Evolutionary conservation across 1,140 invertebrate species (phyloP), one percentile per base, ranked within the genome.

Genomic region (Scaptomyza montana): DNA sequence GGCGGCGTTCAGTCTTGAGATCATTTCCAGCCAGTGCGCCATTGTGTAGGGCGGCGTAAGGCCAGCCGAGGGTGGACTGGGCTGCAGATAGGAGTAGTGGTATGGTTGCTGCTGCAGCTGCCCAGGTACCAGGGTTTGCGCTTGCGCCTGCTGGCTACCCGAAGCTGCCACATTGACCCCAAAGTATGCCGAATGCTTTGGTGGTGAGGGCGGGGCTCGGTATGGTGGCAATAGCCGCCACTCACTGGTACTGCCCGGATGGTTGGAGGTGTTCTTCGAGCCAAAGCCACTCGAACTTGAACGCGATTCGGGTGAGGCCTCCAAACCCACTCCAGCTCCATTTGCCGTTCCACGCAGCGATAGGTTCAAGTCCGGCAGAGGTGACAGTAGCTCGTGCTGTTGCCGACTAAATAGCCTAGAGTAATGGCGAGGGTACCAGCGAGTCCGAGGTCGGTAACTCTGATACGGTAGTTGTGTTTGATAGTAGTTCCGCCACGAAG

Each of bases 211-310:
- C 13, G 95, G 94, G 3, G 96, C 95, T 43, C 95, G 94, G 57
- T 95, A 93, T 75, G 96, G 96, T 10, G 96, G 96, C 28, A 96
- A 94, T 9, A 95, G 93, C n/a, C 95, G 93, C 95, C 95, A 96
- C 80, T 96, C 95, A 45, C 94, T 95, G 49, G 95, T 94, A 55
- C 94, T 96, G 68, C 95, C 96, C 10, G 94, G 93, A 94, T 97
- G 92, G 94, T 96, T 91, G 94, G 96, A 97, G n/a, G 96, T 98
- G 92, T 98, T 98, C 89, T 97, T 97, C 79, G 97, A 98, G 13
- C 97, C 97, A 80, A 98, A 97, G 0, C 97, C 97, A 89, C 96
- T 97, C 4, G 96, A 96, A 87, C 96, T 97, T 19, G 96, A 96
- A n/a, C 96, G 93, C 77, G 96, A 97, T 92, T 98, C 97, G 0